Conservation (phyloP, 2,113 vertebrate species). For the Menura novaehollandiae region DNA sequence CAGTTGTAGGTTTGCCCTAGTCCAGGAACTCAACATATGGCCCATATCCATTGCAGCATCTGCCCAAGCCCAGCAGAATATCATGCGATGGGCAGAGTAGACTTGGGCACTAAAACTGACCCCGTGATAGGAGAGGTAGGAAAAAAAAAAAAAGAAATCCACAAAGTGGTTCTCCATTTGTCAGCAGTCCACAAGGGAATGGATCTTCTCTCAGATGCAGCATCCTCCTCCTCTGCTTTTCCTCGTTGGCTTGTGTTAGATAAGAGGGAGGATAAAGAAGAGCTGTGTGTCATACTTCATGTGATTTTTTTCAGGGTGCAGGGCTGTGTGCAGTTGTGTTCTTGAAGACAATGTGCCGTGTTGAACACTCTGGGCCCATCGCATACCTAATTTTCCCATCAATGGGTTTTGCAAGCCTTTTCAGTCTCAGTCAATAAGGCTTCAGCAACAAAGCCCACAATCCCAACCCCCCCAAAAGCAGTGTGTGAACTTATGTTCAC, state of each 20-base stretch:
- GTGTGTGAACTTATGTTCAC: not conserved
- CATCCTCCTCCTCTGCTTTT: not conserved
- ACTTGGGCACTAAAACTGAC: not conserved
- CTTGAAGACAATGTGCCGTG: accelerated
- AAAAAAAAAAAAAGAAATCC: not conserved
- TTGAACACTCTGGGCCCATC: not conserved
- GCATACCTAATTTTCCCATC: not conserved
- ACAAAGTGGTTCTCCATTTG: not conserved
- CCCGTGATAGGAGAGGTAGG: not conserved
- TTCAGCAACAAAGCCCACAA: not conserved
- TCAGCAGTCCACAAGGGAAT: not conserved
- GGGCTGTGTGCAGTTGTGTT: not conserved
- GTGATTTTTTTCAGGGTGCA: accelerated
- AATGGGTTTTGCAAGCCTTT: not conserved
- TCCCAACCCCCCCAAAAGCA: not conserved
- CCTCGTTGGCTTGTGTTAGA: not conserved
- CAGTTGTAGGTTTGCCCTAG: not conserved
- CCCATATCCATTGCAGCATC: not conserved
- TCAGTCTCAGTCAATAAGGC: not conserved
- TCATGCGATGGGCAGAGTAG: not conserved
- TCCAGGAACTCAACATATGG: not conserved
- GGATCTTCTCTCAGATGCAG: not conserved
- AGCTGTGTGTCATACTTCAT: not conserved
- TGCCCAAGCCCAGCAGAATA: not conserved
- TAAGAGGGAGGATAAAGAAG: not conserved